Evolutionary conservation across 2,888 invertebrate genomes (phyloP).

Genomic region (Dryobotodes eremita): DNA sequence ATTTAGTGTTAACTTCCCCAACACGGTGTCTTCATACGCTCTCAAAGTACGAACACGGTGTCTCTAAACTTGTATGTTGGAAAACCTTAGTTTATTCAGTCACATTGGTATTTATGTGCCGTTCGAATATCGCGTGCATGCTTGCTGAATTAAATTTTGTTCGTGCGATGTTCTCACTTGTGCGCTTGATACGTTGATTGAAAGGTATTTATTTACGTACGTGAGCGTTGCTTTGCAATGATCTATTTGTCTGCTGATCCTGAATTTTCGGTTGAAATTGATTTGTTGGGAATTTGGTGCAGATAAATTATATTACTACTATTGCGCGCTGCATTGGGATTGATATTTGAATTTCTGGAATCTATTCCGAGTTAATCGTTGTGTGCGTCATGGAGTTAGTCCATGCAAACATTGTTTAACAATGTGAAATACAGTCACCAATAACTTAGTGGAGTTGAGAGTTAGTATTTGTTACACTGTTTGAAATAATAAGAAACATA

Average conservation of each 20-base stretch:
- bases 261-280: constrained; percentile 50
- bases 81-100: constrained; percentile 71
- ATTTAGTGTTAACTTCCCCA: constrained; percentile 58
- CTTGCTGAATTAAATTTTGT: constrained; percentile 80
- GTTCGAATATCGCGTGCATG: constrained; percentile 78
- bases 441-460: background rate
- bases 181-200: constrained; percentile 82
- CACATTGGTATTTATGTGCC: constrained; percentile 79
- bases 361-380: constrained; percentile 9
- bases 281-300: constrained; percentile 39
- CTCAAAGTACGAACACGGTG: constrained; percentile 49
- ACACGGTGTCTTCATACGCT: constrained; percentile 64
- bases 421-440: background rate
- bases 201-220: constrained; percentile 83
- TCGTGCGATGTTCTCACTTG: constrained; percentile 75
- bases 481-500: background rate
- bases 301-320: constrained; percentile 28
- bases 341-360: constrained; percentile 45
- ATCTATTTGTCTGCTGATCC: constrained; percentile 61
- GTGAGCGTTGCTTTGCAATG: constrained; percentile 71
- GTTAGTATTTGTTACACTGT: background rate
- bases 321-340: constrained; percentile 23
- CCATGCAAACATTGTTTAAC: constrained; percentile 22
- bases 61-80: constrained; percentile 49
- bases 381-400: constrained; percentile 16